These are phyloP conservation scores for Augiades crinisus DNA, from an alignment of 2,888 invertebrate genomes.

Conservation along the genomic window DNA sequence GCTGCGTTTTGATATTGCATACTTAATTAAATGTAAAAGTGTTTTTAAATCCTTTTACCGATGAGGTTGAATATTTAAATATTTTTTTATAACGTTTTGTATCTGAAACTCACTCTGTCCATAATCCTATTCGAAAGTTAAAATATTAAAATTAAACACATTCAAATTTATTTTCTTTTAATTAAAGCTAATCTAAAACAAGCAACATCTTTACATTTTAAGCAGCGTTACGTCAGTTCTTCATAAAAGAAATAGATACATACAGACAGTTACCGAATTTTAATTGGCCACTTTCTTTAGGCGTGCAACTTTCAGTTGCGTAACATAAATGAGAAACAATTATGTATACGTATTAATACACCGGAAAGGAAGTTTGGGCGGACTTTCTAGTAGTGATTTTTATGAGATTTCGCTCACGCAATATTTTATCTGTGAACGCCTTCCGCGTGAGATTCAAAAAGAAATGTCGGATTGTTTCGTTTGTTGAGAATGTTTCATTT, in stretches of 20 bases:
- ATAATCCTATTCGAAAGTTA: not conserved
- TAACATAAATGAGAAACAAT: constrained; percentile 71
- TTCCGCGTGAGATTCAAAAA: constrained; percentile 23
- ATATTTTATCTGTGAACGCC: constrained; percentile 30
- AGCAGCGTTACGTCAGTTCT: constrained; percentile 21
- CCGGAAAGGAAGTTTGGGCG: constrained; percentile 58
- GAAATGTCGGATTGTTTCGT: constrained; percentile 14
- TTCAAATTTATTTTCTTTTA: constrained; percentile 1
- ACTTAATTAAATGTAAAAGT: not conserved
- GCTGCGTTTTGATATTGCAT: constrained; percentile 2
- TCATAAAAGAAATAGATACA: constrained; percentile 32
- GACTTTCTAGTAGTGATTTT: constrained; percentile 65
- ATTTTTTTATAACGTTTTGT: not conserved
- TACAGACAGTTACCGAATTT: constrained; percentile 52
- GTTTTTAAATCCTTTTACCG: not conserved
- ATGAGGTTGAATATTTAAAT: not conserved
- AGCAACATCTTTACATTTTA: constrained; percentile 1
- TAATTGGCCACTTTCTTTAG: constrained; percentile 73
- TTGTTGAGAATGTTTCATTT: constrained; percentile 9
- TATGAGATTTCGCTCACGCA: constrained; percentile 61
- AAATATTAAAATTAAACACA: not conserved
- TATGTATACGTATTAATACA: constrained; percentile 68
- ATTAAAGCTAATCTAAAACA: constrained; percentile 1
- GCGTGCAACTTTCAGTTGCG: constrained; percentile 53
- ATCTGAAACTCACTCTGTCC: not conserved